Evolutionary conservation across 2,113 vertebrate species (phyloP).

Genomic region (Lepus europaeus): DNA sequence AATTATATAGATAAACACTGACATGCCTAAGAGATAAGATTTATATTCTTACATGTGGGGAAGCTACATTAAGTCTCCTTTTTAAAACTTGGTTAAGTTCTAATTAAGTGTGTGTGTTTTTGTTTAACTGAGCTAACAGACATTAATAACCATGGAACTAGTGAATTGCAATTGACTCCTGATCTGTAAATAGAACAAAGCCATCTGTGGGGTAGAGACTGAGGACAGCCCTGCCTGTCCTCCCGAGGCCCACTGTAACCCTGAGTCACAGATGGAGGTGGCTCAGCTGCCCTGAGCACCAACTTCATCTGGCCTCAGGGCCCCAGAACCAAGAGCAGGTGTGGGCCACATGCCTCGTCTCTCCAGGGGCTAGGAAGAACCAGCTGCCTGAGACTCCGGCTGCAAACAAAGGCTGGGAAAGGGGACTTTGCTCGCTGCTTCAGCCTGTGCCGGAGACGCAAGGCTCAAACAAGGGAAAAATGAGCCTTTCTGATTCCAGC

Average conservation of each 20-base stretch:
- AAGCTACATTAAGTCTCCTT: slow-evolving; percentile 48
- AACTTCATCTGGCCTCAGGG: slow-evolving; percentile 47
- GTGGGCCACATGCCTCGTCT: slow-evolving; percentile 23
- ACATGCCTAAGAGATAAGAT: background rate
- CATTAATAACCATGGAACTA: slow-evolving; percentile 53
- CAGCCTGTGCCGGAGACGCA: background rate
- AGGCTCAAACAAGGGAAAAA: background rate
- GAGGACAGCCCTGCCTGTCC: background rate
- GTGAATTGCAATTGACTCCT: slow-evolving; percentile 45
- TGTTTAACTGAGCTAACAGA: background rate
- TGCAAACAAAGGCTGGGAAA: slow-evolving; percentile 57
- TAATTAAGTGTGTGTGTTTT: slow-evolving; percentile 26
- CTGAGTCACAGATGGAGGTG: slow-evolving; percentile 43
- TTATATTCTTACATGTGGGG: background rate
- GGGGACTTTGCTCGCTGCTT: background rate
- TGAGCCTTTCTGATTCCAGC: background rate
- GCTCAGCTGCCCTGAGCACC: slow-evolving; percentile 47
- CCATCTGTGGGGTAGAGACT: slow-evolving; percentile 25
- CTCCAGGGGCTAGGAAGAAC: background rate
- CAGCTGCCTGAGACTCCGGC: background rate
- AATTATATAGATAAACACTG: slow-evolving; percentile 11
- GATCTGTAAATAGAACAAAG: slow-evolving; percentile 67
- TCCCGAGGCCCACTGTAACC: slow-evolving; percentile 39
- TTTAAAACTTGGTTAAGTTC: slow-evolving; percentile 50
- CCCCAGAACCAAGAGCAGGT: slow-evolving; percentile 67